phyloP scores from a whole-genome alignment of 2,113 vertebrate species.

The Antechinus stuartii region DNA sequence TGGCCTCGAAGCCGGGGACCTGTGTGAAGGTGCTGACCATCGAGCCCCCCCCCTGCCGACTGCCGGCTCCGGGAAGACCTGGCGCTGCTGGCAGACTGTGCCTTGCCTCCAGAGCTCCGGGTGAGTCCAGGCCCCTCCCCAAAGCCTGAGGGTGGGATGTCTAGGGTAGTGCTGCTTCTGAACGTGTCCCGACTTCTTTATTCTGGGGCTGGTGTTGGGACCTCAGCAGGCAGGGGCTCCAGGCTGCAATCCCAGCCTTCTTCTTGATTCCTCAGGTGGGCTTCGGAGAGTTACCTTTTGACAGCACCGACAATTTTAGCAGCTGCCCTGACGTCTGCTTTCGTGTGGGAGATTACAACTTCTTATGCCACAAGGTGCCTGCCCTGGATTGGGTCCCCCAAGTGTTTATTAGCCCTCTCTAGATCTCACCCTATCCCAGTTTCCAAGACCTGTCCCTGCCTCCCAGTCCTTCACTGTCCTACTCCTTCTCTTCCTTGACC shows the following conservation, averaged over 20 bases:
- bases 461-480: not conserved
- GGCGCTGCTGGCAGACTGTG: constrained; percentile 93
- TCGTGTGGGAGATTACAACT: constrained; percentile 89
- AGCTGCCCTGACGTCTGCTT: constrained; percentile 96
- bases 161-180: not conserved
- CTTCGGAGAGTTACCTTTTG: constrained; percentile 95
- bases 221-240: not conserved
- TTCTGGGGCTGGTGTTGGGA: not conserved
- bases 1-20: constrained; percentile 95
- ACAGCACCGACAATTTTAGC: constrained; percentile 90
- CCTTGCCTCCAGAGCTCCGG: constrained; percentile 91
- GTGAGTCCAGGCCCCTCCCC: constrained; percentile 79
- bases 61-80: constrained; percentile 92
- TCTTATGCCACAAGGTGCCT: constrained; percentile 95
- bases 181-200: not conserved
- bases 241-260: not conserved
- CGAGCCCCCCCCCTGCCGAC: constrained; percentile 88
- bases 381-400: not conserved
- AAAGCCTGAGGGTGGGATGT: not conserved
- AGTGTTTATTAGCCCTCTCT: not conserved
- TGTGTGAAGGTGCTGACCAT: constrained; percentile 96
- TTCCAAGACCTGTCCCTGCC: not conserved
- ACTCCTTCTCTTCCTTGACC: not conserved
- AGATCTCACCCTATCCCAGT: not conserved
- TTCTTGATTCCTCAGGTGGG: constrained; percentile 87